Conservation (phyloP, 2,797 vertebrate genomes). For the Mycteria americana region DNA sequence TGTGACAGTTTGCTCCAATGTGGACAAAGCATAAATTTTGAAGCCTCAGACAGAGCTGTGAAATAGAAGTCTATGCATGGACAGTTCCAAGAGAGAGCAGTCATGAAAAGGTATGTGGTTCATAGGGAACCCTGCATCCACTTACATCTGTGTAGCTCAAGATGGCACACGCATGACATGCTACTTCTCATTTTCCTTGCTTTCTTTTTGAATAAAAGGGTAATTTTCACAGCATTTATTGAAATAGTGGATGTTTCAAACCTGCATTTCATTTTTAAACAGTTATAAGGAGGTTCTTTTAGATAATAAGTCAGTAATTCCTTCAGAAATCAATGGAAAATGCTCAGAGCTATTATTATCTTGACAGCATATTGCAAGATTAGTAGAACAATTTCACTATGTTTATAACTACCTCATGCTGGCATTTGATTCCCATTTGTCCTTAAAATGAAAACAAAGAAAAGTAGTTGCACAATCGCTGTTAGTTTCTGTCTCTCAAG, state of each 20-base stretch:
- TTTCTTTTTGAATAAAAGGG: constrained; percentile 9
- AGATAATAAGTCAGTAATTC: constrained; percentile 42
- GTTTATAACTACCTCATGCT: constrained; percentile 18
- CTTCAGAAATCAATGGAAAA: constrained; percentile 48
- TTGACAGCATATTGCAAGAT: constrained; percentile 40
- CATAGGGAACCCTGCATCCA: neutral
- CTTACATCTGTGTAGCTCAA: neutral
- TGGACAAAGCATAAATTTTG: neutral
- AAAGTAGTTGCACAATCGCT: neutral
- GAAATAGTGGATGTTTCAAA: neutral
- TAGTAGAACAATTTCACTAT: constrained; percentile 32
- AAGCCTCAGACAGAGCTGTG: neutral
- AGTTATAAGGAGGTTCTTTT: neutral
- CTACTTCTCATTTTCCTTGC: neutral
- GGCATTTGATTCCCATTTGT: constrained; percentile 44
- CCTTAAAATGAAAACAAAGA: constrained; percentile 47
- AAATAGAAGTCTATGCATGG: neutral
- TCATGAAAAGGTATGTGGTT: neutral
- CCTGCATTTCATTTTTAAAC: neutral
- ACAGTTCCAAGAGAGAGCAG: neutral
- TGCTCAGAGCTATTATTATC: constrained; percentile 40
- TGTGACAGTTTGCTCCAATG: neutral
- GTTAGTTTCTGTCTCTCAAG: constrained; percentile 12
- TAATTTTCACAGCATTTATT: constrained; percentile 29
- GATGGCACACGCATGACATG: neutral